Base-by-base conservation (phyloP, 2,888 invertebrate genomes). In the Hanleya hanleyi region DNA sequence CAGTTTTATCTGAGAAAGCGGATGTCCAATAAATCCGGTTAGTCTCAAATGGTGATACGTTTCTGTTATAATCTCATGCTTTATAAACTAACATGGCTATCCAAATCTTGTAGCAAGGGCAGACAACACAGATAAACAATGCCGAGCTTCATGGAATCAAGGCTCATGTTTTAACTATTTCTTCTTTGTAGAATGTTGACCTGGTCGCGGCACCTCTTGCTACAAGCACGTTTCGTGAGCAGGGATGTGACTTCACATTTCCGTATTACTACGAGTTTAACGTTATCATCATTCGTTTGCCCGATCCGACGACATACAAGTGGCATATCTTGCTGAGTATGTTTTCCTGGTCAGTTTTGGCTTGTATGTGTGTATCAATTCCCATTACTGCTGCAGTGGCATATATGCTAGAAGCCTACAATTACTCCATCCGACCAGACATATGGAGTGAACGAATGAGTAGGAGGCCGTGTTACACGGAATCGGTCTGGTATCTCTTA, bases 221-320 rank as follows among this genome's bases (percentile, higher is more conserved):
- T 57, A 22, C 22, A 26, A 57, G 26, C 12, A 57, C 57, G 3
- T 57, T 57, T 32, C 18, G 57, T 12, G 57, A 57, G 26, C 15
- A 57, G 29, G 57, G 26, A 4, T 57, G 57, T 57, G 57, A 57
- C 57, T 57, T 57, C 57, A 57, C 57, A 3, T 57, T 29, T 57
- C 57, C 57, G 12, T 57, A 57, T 26, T 57, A 29, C 29, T 57
- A 57, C 57, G 57, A 57, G 57, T 57, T 57, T 9, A 57, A 32
- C 57, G 57, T 57, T 9, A 57, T 57, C 2, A 12, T 57, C 12
- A 57, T 57, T 9, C 22, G 29, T 22, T 29, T 57, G 57, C 57
- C 57, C 15, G 57, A 57, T 57, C 32, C 32, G 4, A 29, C 15
- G 57, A 26, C 26, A 4, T 15, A 22, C 15, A 57, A 57, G 29